phyloP scores from a whole-genome alignment of 2,888 invertebrate species.

The Thera obeliscata region DNA sequence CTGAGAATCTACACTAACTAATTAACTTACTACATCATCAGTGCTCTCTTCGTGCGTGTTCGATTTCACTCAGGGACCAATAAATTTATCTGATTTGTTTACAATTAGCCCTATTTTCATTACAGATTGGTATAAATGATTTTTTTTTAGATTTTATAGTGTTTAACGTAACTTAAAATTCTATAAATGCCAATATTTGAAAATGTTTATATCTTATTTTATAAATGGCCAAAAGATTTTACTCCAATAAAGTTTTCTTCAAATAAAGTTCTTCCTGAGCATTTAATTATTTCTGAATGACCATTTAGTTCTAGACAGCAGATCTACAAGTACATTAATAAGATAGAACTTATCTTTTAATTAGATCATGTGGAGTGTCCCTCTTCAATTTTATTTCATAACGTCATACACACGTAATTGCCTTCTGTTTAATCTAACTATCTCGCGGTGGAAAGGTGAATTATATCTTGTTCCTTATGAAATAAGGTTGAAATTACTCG shows the following conservation, averaged over 20 bases:
- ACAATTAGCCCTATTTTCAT: too few relatives aligned
- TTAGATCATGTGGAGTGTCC: conserved; percentile 80
- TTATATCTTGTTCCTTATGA: conserved; percentile 29
- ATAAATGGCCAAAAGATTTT: too few relatives aligned
- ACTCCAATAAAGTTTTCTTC: not conserved
- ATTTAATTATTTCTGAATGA: conserved; percentile 41
- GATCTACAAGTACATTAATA: conserved; percentile 78
- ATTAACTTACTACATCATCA: too few relatives aligned
- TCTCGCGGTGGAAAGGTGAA: conserved; percentile 4
- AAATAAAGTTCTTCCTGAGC: conserved; percentile 17
- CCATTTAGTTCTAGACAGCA: conserved; percentile 39
- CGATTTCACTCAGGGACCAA: too few relatives aligned
- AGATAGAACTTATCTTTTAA: conserved; percentile 83
- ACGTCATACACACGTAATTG: conserved; percentile 82
- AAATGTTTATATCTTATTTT: not conserved
- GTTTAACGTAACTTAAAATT: too few relatives aligned
- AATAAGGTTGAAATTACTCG: conserved; percentile 48
- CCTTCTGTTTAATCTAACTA: conserved; percentile 54
- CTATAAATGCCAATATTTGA: too few relatives aligned
- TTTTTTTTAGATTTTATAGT: too few relatives aligned
- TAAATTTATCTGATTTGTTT: too few relatives aligned
- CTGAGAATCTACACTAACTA: too few relatives aligned
- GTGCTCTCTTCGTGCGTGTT: too few relatives aligned
- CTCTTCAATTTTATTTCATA: conserved; percentile 83
- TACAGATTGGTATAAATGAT: too few relatives aligned